Base-by-base conservation (phyloP, 2,113 vertebrate genomes). In the Arothron firmamentum region DNA sequence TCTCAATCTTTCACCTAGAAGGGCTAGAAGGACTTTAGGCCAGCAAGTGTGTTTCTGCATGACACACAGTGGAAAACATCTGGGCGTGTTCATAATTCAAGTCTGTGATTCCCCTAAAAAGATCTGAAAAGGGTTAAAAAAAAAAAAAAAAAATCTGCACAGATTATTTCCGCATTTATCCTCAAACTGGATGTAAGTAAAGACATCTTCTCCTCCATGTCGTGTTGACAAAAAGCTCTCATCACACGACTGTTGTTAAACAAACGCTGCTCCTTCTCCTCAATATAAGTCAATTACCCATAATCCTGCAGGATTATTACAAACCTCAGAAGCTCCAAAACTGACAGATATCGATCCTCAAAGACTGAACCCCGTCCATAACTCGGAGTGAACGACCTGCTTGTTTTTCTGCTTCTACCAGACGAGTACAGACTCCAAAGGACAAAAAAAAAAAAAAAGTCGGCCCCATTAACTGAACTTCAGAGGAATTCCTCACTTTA, bases 401-500 rank as follows among this genome's bases (percentile, higher is more conserved):
- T 75, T 73, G 77, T 75, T 81, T 78, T 57, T 38, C 49, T 62
- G 34, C 70, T 47, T 65, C 51, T 66, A 69, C 23, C 2, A 52
- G 70, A 53, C 13, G 59, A 75, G 70, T 57, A 70, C 80, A 72
- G 77, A 78, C 74, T 83, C 82, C 78, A 84, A 77, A 72, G 65
- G 71, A 81, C 73, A 67, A 77, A 76, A 71, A 73, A 70, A 81
- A 53, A 68, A 49, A 49, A 49, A 49, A 19, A 49, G 47, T 67
- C 77, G 62, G 62, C 75, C 66, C 84, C 81, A 87, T 89, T 83
- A 88, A 88, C 80, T 74, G 79, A 88, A 91, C 88, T 90, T 91
- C 89, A 91, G 88, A 92, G 76, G 88, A 90, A 92, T 92, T 92
- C 90, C 88, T 90, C 88, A 87, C 87, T 88, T 89, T 92, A 91